Base-by-base conservation (phyloP, 2,888 invertebrate species). In the Troides helena region DNA sequence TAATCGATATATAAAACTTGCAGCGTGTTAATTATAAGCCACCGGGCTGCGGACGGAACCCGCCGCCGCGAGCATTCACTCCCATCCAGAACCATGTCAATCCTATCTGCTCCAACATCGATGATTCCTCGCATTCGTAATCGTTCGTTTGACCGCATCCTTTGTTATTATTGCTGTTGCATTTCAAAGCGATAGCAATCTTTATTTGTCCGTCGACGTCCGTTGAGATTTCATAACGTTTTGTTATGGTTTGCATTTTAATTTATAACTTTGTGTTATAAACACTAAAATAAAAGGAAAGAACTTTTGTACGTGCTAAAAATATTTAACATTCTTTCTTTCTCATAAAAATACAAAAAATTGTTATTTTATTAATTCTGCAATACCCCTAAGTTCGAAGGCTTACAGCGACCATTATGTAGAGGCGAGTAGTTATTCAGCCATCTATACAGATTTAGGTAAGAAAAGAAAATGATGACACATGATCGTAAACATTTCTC, bases 11-110 rank as follows among this genome's bases (percentile, higher is more conserved):
- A 92, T 91, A 92, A 92, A 88, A 90, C 88, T 90, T 85, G 88
- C 87, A 87, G 88, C 86, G 92, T 92, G 92, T 92, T 92, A 92
- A 92, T 92, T 92, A 92, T 92, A 92, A 88, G 92, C 92, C 92
- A 92, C 92, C 81, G 92, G 81, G 81, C 85, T 86, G 89, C 87
- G 84, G 85, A 82, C 79, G 81, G 66, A 62, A 67, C 70, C 63
- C 63, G 66, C 67, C 73, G 80, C 83, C 80, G 82, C 87, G 80
- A 85, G 91, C 90, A 76, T 78, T 74, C 77, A 80, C 81, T 60
- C 67, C 68, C 67, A 69, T 81, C 79, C 85, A 81, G 81, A 78
- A 76, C 80, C 81, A 84, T 84, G 86, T 85, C 86, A 81, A 84
- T 86, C 85, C 83, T 85, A 88, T 89, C 88, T 86, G 80, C 57